Evolutionary conservation across 2,888 invertebrate genomes (phyloP).

Genomic region (Hydriomena furcata): DNA sequence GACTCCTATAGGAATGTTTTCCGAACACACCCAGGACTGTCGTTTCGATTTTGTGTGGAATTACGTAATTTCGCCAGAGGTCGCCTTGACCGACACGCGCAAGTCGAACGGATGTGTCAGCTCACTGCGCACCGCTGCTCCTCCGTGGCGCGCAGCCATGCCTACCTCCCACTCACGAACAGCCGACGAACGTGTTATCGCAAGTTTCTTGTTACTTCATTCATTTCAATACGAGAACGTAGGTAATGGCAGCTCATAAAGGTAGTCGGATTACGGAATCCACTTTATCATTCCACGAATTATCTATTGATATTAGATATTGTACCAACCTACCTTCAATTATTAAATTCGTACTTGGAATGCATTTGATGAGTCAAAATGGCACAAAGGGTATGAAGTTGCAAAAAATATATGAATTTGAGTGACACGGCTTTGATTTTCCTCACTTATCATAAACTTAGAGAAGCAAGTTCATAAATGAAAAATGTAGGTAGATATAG

Average conservation of each 20-base stretch:
- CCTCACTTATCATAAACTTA: too few relatives aligned
- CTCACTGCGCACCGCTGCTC: conserved; percentile 77
- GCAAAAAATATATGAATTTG: neutral
- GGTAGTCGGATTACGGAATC: conserved; percentile 70
- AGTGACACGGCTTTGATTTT: neutral
- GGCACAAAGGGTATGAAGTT: neutral
- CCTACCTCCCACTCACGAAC: conserved; percentile 77
- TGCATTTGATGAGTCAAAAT: conserved; percentile 13
- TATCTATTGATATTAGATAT: conserved; percentile 18
- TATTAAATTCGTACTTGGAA: conserved; percentile 40
- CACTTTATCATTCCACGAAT: conserved; percentile 60
- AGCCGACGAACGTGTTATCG: conserved; percentile 69
- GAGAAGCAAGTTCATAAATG: too few relatives aligned
- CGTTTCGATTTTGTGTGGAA: conserved; percentile 67
- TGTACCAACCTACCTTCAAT: conserved; percentile 37
- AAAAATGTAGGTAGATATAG: too few relatives aligned
- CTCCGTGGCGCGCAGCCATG: conserved; percentile 68
- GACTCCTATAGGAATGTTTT: conserved; percentile 58
- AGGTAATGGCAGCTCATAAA: conserved; percentile 58
- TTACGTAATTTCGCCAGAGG: conserved; percentile 81
- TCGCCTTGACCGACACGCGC: conserved; percentile 80
- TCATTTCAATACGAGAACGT: conserved; percentile 62
- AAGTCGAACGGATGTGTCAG: conserved; percentile 79
- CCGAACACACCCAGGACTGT: conserved; percentile 76
- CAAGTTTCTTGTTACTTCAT: conserved; percentile 78